Evolutionary conservation across 2,113 vertebrate genomes (phyloP).

Genomic region (Neopipo cinnamomea): DNA sequence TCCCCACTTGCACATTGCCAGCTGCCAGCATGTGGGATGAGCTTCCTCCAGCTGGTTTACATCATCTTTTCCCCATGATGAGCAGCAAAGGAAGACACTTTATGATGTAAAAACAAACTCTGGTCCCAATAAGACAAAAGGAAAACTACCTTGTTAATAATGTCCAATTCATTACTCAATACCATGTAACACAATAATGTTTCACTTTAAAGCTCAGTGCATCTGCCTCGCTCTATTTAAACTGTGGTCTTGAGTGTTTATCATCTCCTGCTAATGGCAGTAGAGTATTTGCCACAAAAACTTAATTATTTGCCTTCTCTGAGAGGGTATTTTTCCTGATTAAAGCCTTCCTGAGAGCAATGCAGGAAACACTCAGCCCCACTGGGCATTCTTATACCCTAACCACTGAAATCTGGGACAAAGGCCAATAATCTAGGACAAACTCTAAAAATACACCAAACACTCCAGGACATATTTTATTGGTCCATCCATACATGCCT

Average conservation of each 20-base stretch:
- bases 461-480: slow-evolving; percentile 1
- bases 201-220: neutral
- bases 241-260: slow-evolving; percentile 20
- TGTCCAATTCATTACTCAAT: neutral
- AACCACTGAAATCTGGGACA: slow-evolving; percentile 57
- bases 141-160: neutral
- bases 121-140: neutral
- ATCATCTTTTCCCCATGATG: neutral
- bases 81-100: neutral
- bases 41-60: neutral
- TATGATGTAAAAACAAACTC: neutral
- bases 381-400: slow-evolving; percentile 27
- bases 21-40: neutral
- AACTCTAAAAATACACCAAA: slow-evolving; percentile 58
- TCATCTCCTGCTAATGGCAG: slow-evolving; percentile 28
- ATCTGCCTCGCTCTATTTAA: slow-evolving; percentile 34
- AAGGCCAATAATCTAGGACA: slow-evolving; percentile 56
- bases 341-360: slow-evolving; percentile 31
- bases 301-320: slow-evolving; percentile 48
- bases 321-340: slow-evolving; percentile 44
- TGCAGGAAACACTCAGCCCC: slow-evolving; percentile 17
- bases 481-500: neutral
- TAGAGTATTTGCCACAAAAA: slow-evolving; percentile 40
- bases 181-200: neutral
- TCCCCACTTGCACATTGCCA: neutral